Evolutionary conservation across 2,113 vertebrate species (phyloP), one percentile per base, ranked within the genome.

Genomic region (Alouatta palliata): DNA sequence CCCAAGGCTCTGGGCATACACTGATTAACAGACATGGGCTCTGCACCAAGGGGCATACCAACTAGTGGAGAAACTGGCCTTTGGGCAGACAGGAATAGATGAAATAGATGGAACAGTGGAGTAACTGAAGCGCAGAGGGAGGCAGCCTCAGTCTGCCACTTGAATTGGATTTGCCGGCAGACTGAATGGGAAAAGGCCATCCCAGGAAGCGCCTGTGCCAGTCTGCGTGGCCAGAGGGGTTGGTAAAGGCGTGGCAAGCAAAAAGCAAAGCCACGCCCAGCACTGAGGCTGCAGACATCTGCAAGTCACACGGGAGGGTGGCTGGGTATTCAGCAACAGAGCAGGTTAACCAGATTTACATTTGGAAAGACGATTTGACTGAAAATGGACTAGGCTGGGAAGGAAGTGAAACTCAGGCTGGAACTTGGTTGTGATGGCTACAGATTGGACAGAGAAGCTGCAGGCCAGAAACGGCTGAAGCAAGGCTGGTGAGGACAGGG

Each of bases 141-240:
- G 45, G n/a, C 7, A 11, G 58, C 83, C 40, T 70, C 2, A 32
- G 11, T 20, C 66, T 14, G 76, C 49, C 5, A 35, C 35, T 11
- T 47, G 47, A 87, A 30, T 0, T 20, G 2, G 54, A 58, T 35
- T 19, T 35, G 11, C 52, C 5, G 0, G 49, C 32, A 47, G 14
- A 30, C 0, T 4, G 71, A 82, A 32, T 0, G 43, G 56, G 70
- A 35, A n/a, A 43, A 52, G 35, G 23, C 49, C 9, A 19, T 14
- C 40, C 77, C 37, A 12, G 20, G 6, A 30, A 4, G 87, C 0
- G 8, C 66, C n/a, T 16, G 21, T 30, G 20, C 61, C 32, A 25
- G 25, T 1, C 0, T 1, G 32, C 4, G 0, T 3, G 73, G 86
- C 61, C 0, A 3, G n/a, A 30, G 73, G n/a, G n/a, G 19, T 2